A percentile compares a stretch with the other conserved stretches of the same genome.
Evolutionary conservation across 2,113 vertebrate genomes (phyloP).

Genomic region (Pedionomus torquatus): DNA sequence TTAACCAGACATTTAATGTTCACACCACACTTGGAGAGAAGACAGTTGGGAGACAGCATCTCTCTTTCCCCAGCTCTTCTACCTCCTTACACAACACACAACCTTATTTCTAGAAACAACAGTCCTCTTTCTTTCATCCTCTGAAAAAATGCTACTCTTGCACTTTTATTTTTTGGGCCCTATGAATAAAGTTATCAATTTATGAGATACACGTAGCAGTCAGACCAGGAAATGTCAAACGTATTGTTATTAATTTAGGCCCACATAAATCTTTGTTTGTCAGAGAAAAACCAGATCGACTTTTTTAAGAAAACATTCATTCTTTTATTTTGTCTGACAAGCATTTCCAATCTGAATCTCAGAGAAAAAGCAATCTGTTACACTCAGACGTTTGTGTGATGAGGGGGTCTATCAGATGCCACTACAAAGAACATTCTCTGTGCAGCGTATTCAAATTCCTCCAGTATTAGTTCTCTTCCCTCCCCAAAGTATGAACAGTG

Average conservation of each 20-base stretch:
- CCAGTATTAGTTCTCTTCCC: not conserved
- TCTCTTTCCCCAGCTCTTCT: not conserved
- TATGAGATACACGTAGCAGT: not conserved
- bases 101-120: not conserved
- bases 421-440: not conserved
- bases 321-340: slow-evolving; percentile 24
- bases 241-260: not conserved
- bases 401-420: not conserved
- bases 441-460: not conserved
- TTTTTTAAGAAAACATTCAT: slow-evolving; percentile 42
- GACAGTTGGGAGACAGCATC: not conserved
- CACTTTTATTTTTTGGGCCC: not conserved
- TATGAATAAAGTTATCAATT: not conserved
- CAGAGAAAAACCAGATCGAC: not conserved
- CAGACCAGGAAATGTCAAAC: not conserved
- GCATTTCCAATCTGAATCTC: not conserved
- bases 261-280: not conserved
- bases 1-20: not conserved
- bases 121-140: not conserved
- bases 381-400: not conserved
- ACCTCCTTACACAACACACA: not conserved
- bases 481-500: not conserved
- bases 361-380: slow-evolving; percentile 26
- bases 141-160: not conserved
- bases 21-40: not conserved